Percentiles rank a stretch among this genome's conserved stretches.
Evolutionary conservation across 1,140 invertebrate species (phyloP).

Genomic region (Euglossa dilemma): DNA sequence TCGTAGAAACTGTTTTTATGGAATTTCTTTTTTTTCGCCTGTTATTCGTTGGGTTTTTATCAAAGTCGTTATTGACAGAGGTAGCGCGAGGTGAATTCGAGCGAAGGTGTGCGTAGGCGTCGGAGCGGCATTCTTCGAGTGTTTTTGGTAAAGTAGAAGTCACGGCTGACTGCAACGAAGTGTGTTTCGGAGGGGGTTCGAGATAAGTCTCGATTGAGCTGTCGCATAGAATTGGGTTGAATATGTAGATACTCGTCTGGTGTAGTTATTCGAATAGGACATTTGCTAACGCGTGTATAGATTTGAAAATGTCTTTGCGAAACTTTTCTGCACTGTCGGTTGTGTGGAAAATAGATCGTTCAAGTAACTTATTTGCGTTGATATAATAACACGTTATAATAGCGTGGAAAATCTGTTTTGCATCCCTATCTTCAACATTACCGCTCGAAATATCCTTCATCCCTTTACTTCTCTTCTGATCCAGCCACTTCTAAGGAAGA

Average conservation of each 20-base stretch:
- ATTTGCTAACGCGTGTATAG: background rate
- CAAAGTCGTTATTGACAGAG: background rate
- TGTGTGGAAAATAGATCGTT: no score
- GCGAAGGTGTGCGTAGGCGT: background rate
- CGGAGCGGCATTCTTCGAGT: background rate
- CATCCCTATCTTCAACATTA: background rate
- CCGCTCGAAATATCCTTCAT: background rate
- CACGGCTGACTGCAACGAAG: background rate
- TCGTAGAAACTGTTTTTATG: no score
- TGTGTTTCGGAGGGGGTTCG: background rate
- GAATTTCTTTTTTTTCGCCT: background rate
- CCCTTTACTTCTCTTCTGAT: background rate
- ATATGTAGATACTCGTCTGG: background rate
- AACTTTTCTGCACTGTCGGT: background rate
- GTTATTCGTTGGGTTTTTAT: background rate
- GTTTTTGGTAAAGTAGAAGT: background rate
- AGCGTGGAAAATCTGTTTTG: background rate
- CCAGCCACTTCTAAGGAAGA: background rate
- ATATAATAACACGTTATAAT: no score
- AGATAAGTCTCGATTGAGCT: no score
- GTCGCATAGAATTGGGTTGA: background rate
- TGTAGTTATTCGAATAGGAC: no score
- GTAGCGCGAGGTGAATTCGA: background rate
- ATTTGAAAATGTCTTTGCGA: no score
- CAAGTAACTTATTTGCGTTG: no score